Evolutionary conservation across 1,140 invertebrate species (phyloP), one percentile per base, ranked within the genome.

Genomic region (Myzus persicae): DNA sequence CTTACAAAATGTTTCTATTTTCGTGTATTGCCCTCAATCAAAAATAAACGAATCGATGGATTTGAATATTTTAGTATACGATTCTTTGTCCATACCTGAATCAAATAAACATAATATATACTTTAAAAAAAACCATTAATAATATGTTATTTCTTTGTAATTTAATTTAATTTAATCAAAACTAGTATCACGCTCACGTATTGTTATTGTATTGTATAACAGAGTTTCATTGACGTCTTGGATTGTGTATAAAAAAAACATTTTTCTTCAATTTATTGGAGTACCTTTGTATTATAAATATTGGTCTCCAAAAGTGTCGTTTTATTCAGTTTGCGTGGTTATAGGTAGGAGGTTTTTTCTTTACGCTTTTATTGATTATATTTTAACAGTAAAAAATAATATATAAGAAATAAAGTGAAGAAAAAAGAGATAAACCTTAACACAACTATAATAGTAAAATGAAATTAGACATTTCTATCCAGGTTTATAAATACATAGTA

Each of bases 281-380:
- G 59, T 76, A 76, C 59, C 59, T 76, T 76, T 76, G 59, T 76
- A 76, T n/a, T n/a, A 76, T 76, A 76, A 67, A 76, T 76, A 76
- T 76, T 76, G 59, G 59, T 76, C 59, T n/a, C 31, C 31, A 76
- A 76, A 76, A n/a, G 59, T 76, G 31, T 76, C 59, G 14, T 76
- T 76, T n/a, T 76, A 76, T 76, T 76, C 59, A n/a, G 59, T 76
- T 76, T n/a, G 14, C 31, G 59, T n/a, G 59, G 31, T 76, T 76
- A 76, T n/a, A 76, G 31, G 59, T 76, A n/a, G 59, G 59, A n/a
- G 4, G 59, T n/a, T 76, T 76, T 76, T 76, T 76, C 14, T n/a
- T 67, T n/a, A n/a, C 3, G n/a, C 11, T 76, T 76, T 76, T 76
- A 76, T 76, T 76, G 59, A 76, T 76, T 76, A n/a, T 76, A 76